Evolutionary conservation across 1,140 invertebrate genomes (phyloP).

Genomic region (Penaeus chinensis): DNA sequence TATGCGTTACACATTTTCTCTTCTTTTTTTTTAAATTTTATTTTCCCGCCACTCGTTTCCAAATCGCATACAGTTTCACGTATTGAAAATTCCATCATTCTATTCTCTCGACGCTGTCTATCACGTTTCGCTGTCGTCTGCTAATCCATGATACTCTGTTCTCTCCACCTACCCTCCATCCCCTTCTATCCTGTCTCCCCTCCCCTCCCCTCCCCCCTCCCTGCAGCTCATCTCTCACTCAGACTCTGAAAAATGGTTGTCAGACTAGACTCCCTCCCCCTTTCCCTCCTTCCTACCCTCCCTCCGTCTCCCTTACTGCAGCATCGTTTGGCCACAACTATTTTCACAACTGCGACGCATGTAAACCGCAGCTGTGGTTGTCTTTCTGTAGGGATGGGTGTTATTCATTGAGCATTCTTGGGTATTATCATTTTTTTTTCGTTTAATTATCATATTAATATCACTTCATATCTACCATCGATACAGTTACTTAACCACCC

Average conservation of each 20-base stretch:
- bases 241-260: too few species aligned
- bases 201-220: background rate
- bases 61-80: too few species aligned
- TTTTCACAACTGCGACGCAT: background rate
- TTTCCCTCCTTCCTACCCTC: conserved; percentile 1
- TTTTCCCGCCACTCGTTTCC: too few species aligned
- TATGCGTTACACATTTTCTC: too few species aligned
- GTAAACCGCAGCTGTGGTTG: background rate
- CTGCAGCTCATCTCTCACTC: background rate
- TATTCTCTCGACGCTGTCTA: too few species aligned
- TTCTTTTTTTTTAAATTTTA: too few species aligned
- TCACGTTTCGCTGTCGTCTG: too few species aligned
- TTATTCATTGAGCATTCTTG: conserved; percentile 3
- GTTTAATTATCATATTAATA: too few species aligned
- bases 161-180: background rate
- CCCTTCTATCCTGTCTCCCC: background rate
- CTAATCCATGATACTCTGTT: too few species aligned
- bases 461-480: background rate
- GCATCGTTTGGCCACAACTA: too few species aligned
- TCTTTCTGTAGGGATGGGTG: conserved; percentile 17
- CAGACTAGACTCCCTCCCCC: background rate
- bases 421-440: background rate
- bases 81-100: background rate
- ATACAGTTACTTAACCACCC: background rate
- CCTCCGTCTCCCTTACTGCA: conserved; percentile 20